A percentile compares a stretch with the other conserved stretches of the same genome.
Conservation (phyloP, 2,888 invertebrate genomes). For the Acanthoscelides obtectus region DNA sequence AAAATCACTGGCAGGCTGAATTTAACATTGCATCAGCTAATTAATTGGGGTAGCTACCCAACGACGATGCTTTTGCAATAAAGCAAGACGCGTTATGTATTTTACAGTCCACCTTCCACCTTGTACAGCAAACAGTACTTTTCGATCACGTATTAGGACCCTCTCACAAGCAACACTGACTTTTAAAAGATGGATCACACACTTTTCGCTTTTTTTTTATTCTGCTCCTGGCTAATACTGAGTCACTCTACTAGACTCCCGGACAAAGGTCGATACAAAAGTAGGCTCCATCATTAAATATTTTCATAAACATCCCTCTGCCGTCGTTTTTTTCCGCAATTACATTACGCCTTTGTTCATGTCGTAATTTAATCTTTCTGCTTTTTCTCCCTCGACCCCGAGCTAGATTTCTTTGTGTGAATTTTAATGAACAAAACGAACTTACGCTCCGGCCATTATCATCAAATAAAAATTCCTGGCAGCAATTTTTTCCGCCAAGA, state of each 20-base stretch:
- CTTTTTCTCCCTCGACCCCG: background rate
- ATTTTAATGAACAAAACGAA: background rate
- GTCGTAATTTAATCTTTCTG: background rate
- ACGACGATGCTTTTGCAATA: too few relatives aligned
- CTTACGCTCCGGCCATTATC: background rate
- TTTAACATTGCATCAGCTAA: too few relatives aligned
- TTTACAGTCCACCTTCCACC: too few relatives aligned
- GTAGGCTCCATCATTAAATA: background rate
- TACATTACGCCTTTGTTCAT: background rate
- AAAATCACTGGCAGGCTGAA: too few relatives aligned
- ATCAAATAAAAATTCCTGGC: background rate
- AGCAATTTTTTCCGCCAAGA: background rate
- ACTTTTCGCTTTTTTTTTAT: too few relatives aligned
- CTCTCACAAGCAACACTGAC: too few relatives aligned
- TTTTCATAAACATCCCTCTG: background rate
- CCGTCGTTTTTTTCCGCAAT: background rate
- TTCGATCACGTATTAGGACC: too few relatives aligned
- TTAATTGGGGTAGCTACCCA: too few relatives aligned
- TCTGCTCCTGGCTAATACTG: too few relatives aligned
- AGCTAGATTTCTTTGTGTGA: background rate
- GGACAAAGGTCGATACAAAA: background rate
- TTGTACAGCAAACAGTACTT: too few relatives aligned
- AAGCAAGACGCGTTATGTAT: too few relatives aligned
- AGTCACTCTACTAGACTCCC: background rate
- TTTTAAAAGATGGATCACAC: too few relatives aligned